Conservation (phyloP, 2,113 vertebrate species). For the Vulpes lagopus region DNA sequence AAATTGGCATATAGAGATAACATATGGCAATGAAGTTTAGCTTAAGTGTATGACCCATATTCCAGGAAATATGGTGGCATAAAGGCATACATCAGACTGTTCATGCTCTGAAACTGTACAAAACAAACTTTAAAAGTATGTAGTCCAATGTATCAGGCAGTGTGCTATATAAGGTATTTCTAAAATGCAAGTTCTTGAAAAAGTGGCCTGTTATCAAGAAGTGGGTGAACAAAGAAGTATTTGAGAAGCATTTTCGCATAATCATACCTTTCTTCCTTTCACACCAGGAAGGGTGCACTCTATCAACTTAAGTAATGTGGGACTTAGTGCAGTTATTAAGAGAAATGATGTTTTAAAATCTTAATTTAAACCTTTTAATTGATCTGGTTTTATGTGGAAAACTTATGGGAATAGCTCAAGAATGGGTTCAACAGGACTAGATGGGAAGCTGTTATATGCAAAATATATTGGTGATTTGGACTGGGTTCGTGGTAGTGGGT, state of each 20-base stretch:
- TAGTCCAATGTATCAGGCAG: background rate
- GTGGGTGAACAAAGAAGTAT: background rate
- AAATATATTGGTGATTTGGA: rapidly evolving
- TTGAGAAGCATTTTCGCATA: rapidly evolving
- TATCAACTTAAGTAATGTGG: too few relatives aligned
- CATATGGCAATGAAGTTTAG: conserved; percentile 27
- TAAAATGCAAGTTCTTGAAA: background rate
- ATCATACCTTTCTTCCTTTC: background rate
- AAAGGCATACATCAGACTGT: background rate
- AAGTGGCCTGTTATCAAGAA: background rate
- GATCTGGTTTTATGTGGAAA: background rate
- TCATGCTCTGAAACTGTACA: background rate
- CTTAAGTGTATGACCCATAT: conserved; percentile 36
- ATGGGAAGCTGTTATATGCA: background rate
- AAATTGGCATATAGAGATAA: background rate
- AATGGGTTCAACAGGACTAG: background rate
- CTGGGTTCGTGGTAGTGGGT: rapidly evolving
- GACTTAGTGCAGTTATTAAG: background rate
- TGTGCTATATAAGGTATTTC: background rate
- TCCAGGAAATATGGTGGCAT: conserved; percentile 46
- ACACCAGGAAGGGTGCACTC: background rate
- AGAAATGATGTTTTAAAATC: background rate
- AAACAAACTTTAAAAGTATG: conserved; percentile 7
- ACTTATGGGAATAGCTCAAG: background rate
- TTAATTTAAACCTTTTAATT: background rate